These are phyloP conservation scores for Masnerella sp. DNA, from an alignment of 2,888 invertebrate genomes.

Conservation along the genomic window DNA sequence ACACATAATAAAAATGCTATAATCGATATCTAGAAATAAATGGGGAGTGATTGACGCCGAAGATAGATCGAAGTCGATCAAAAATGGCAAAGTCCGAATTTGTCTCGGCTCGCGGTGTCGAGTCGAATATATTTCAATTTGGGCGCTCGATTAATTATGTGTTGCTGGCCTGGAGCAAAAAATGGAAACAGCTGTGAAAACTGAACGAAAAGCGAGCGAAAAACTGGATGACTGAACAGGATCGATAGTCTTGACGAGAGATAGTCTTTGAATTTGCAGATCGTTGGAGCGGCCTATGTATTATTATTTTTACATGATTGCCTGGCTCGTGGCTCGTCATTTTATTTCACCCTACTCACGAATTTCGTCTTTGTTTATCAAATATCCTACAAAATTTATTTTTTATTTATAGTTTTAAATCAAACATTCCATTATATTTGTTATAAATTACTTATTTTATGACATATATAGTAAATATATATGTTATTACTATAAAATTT, in stretches of 20 bases:
- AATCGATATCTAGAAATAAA: slow-evolving; percentile 53
- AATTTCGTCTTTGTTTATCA: slow-evolving; percentile 17
- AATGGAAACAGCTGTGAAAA: slow-evolving; percentile 4
- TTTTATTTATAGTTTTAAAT: no score
- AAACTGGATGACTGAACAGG: slow-evolving; percentile 16
- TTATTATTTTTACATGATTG: slow-evolving; percentile 70
- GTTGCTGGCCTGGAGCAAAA: no score
- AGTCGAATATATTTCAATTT: no score
- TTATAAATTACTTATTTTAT: not conserved
- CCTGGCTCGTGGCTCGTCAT: slow-evolving; percentile 61
- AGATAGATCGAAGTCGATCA: slow-evolving; percentile 23
- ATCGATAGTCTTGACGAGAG: slow-evolving; percentile 46
- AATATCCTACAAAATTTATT: not conserved
- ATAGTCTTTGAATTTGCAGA: slow-evolving; percentile 74
- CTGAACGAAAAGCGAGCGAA: slow-evolving; percentile 10
- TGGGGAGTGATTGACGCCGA: slow-evolving; percentile 3
- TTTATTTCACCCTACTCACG: slow-evolving; percentile 20
- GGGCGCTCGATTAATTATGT: no score
- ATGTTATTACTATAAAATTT: no score
- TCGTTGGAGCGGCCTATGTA: slow-evolving; percentile 72
- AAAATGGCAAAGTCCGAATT: no score
- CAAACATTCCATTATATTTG: no score
- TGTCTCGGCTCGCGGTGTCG: no score
- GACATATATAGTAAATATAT: not conserved
- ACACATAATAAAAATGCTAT: slow-evolving; percentile 51